phyloP scores from a whole-genome alignment of 2,113 vertebrate genomes.

The Paralichthys olivaceus region DNA sequence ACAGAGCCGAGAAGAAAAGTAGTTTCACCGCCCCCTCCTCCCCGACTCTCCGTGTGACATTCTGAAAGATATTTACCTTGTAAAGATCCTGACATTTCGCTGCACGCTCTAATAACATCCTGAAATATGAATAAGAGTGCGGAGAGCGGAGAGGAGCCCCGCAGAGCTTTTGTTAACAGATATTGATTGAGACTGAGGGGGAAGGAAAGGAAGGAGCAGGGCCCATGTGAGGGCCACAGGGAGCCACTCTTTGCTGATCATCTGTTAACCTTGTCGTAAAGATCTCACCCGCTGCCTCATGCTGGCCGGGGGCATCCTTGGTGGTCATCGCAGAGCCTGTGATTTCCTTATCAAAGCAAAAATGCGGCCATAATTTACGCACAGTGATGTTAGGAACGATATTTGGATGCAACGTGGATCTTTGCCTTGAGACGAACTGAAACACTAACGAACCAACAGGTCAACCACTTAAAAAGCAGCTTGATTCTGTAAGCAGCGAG shows the following conservation, averaged over 20 bases:
- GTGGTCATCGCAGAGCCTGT: slow-evolving; percentile 39
- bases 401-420: not conserved
- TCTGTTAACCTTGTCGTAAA: slow-evolving; percentile 70
- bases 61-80: slow-evolving; percentile 78
- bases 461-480: too few relatives aligned
- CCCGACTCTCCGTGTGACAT: slow-evolving; percentile 68
- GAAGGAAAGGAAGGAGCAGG: slow-evolving; percentile 22
- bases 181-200: slow-evolving; percentile 72
- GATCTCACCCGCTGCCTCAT: slow-evolving; percentile 10
- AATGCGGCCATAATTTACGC: slow-evolving; percentile 28
- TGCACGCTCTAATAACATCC: slow-evolving; percentile 73
- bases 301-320: not conserved
- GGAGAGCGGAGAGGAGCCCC: slow-evolving; percentile 55
- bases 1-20: slow-evolving; percentile 48
- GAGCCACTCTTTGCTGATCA: slow-evolving; percentile 68
- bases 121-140: slow-evolving; percentile 77
- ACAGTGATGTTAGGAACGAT: slow-evolving; percentile 6
- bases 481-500: too few relatives aligned
- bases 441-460: too few relatives aligned
- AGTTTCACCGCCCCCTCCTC: slow-evolving; percentile 29
- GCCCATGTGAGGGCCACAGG: slow-evolving; percentile 25
- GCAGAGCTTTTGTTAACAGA: slow-evolving; percentile 72
- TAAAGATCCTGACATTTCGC: slow-evolving; percentile 83
- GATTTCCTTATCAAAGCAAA: slow-evolving; percentile 52
- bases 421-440: too few relatives aligned